A percentile compares a stretch with the other conserved stretches of the same genome.
Evolutionary conservation across 2,113 vertebrate genomes (phyloP).

Genomic region (Sphyrna mokarran): DNA sequence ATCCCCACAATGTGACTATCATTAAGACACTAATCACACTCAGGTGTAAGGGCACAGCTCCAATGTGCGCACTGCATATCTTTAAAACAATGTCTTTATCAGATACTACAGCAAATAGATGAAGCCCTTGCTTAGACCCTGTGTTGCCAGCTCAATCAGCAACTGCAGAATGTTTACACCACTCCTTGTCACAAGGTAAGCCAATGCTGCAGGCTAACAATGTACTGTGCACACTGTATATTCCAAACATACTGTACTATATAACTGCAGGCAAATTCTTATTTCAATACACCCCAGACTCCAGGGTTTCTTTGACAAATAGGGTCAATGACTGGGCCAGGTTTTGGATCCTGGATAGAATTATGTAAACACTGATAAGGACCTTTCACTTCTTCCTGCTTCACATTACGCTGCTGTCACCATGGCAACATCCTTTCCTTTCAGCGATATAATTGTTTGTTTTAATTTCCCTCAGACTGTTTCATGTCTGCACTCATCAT

Average conservation of each 20-base stretch:
- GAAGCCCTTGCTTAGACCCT: neutral
- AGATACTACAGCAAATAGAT: neutral
- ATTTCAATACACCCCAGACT: neutral
- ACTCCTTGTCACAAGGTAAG: neutral
- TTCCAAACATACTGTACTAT: too few relatives aligned
- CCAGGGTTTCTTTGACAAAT: neutral
- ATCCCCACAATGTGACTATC: neutral
- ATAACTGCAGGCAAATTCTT: neutral
- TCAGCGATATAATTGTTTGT: slow-evolving; percentile 11
- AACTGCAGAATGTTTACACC: neutral
- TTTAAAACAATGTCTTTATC: neutral
- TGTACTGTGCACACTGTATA: neutral
- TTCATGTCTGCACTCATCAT: neutral
- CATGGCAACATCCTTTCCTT: neutral
- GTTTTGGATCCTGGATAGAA: neutral
- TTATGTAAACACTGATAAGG: slow-evolving; percentile 12
- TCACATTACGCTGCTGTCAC: neutral
- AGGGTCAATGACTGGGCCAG: neutral
- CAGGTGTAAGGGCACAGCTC: neutral
- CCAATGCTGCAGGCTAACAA: neutral
- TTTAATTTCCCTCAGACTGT: neutral
- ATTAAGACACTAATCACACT: neutral
- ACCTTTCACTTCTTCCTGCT: neutral
- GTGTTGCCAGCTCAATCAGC: neutral
- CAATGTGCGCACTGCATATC: neutral